Evolutionary conservation across 2,797 vertebrate species (phyloP), one percentile per base, ranked within the genome.

Genomic region (Malacoraja senta): DNA sequence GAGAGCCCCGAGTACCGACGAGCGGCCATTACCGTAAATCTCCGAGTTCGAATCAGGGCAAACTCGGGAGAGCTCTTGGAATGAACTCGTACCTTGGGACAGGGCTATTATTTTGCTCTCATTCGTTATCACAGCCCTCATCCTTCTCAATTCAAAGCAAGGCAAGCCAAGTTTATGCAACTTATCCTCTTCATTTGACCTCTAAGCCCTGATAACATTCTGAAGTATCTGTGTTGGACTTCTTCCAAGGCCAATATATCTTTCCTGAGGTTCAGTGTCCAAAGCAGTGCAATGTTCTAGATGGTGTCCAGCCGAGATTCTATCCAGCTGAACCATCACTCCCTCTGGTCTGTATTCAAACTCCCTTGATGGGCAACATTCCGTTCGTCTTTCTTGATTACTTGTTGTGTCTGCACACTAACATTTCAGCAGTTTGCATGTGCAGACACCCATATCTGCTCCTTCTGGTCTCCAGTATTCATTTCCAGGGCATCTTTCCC

Each of bases 81-180:
- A 53, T 53, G 44, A 53, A 53, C 44, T 53, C 44, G 4, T 53
- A 53, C 44, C 44, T 0, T 53, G 44, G 44, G 44, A 53, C 44
- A 6, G 44, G 44, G 44, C 44, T 4, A 53, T 53, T 53, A 53
- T 53, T 53, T 53, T 53, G 4, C 19, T 61, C n/a, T 10, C 58
- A 26, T 63, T 68, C 1, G 19, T 88, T 68, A 65, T 15, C 17
- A 19, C 61, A 68, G 17, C 83, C 8, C 58, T 88, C 61, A 88
- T 35, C n/a, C 17, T 88, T 86, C 83, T 32, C 83, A 58, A 88
- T 13, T 86, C 83, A 26, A 86, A 68, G 29, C n/a, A 88, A 68
- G 32, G 10, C 24, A 61, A 84, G 61, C 84, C 63, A 88, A 19
- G 61, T 32, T 86, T 65, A 32, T 86, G 61, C 58, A 32, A 86